Base-by-base conservation (phyloP, 2,113 vertebrate species). In the Polyodon spathula region DNA sequence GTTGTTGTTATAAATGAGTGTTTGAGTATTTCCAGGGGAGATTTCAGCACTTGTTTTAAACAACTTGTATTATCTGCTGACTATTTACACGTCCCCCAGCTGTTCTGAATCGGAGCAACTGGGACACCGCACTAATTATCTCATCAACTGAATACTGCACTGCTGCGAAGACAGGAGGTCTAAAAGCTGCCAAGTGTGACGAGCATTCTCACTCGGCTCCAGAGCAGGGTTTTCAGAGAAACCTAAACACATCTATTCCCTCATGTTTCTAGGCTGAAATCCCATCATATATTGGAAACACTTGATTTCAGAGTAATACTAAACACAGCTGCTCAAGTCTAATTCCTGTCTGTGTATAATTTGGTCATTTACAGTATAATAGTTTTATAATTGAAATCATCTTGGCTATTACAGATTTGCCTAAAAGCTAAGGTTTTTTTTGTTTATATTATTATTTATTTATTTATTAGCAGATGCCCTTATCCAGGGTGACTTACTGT, bases 331-430 rank as follows among this genome's bases (percentile, higher is more conserved):
- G 27, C 27, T 27, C 27, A 27, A 27, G 87, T 86, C 84, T 86
- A 82, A 85, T 27, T 83, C 83, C 88, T 84, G 87, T 89, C 86
- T 80, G 84, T 82, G 87, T 55, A 14, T 86, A 27, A 27, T 27
- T 27, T 27, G 27, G 27, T 27, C 1, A 27, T 27, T 27, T 27
- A 27, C 27, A 27, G 27, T 27, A 27, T 3, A 27, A 27, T 27
- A 27, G 27, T 27, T 27, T 27, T 27, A 27, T 27, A 27, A 27
- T 27, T 27, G 27, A 27, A 27, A 27, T 27, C 27, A 27, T 27
- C 27, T 27, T 3, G 27, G 27, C 27, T 27, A 27, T 27, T 27
- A 1, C 27, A 27, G 27, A 27, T 27, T 27, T 27, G 27, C 27
- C 27, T 27, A 27, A 27, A 27, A 27, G 27, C 27, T 27, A 27